Conservation (phyloP, 2,888 invertebrate genomes). For the Eulithis prunata region DNA sequence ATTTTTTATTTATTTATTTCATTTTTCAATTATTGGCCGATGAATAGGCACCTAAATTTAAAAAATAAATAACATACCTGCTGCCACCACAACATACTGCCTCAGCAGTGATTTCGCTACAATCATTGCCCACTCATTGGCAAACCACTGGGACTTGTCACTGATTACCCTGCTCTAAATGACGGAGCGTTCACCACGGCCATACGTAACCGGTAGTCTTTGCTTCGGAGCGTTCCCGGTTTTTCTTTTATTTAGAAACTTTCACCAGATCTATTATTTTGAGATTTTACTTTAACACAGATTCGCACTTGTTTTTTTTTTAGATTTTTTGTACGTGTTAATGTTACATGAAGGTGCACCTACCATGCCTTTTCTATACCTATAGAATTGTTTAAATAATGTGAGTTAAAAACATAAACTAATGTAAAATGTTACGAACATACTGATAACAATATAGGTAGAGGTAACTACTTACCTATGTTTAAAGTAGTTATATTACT, state of each 20-base stretch:
- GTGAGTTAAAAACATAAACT: background rate
- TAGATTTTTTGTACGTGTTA: no score
- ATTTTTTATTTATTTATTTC: no score
- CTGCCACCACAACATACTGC: constrained; percentile 35
- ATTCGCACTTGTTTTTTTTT: no score
- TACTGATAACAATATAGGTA: background rate
- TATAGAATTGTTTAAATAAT: no score
- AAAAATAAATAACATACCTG: constrained; percentile 23
- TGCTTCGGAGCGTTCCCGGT: no score
- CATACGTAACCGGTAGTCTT: background rate
- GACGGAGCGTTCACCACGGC: background rate
- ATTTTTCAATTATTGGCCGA: no score
- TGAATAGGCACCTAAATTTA: no score
- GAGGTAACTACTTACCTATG: background rate
- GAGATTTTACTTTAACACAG: no score
- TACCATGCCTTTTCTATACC: no score
- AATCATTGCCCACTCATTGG: constrained; percentile 6
- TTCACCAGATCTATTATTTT: no score
- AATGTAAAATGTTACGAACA: background rate
- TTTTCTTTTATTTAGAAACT: no score
- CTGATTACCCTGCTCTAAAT: background rate
- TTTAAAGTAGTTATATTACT: background rate
- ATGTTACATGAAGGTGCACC: no score
- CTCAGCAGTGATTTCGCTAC: constrained; percentile 22
- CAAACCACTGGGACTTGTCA: background rate